These are phyloP conservation scores for Drosophila mimetica DNA, from an alignment of 2,888 invertebrate species.

Conservation along the genomic window DNA sequence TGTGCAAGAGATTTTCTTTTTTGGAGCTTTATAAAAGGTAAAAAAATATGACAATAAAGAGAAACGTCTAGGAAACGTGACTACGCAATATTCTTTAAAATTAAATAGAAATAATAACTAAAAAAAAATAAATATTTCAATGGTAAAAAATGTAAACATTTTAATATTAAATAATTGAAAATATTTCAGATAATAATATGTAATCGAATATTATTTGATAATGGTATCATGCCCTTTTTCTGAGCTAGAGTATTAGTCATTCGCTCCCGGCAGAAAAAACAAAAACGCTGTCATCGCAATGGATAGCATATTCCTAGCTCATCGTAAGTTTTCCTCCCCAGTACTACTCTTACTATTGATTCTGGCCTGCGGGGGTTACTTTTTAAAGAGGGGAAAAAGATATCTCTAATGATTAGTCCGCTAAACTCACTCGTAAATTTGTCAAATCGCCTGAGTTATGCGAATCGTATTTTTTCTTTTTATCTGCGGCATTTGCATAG, in stretches of 20 bases:
- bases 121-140: too few relatives aligned
- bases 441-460: slow-evolving; percentile 72
- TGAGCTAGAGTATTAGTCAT: too few relatives aligned
- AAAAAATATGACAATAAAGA: slow-evolving; percentile 32
- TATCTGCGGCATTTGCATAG: slow-evolving; percentile 30
- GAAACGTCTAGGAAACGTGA: not conserved
- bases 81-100: slow-evolving; percentile 1
- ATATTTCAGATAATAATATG: too few relatives aligned
- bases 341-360: slow-evolving; percentile 33
- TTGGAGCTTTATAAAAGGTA: slow-evolving; percentile 16
- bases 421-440: slow-evolving; percentile 79
- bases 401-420: slow-evolving; percentile 76
- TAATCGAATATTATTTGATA: too few relatives aligned
- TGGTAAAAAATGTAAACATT: too few relatives aligned
- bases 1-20: slow-evolving; percentile 71
- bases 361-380: slow-evolving; percentile 57
- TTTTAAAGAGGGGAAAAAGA: slow-evolving; percentile 31
- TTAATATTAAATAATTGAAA: too few relatives aligned
- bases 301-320: slow-evolving; percentile 17
- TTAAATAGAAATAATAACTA: not conserved
- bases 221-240: too few relatives aligned
- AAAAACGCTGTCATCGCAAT: slow-evolving; percentile 24
- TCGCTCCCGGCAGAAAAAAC: not conserved
- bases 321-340: slow-evolving; percentile 7
- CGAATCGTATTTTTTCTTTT: slow-evolving; percentile 30